Percentiles rank a stretch among this genome's conserved stretches.
Conservation (phyloP, 2,888 invertebrate species). For the Lapara coniferarum region DNA sequence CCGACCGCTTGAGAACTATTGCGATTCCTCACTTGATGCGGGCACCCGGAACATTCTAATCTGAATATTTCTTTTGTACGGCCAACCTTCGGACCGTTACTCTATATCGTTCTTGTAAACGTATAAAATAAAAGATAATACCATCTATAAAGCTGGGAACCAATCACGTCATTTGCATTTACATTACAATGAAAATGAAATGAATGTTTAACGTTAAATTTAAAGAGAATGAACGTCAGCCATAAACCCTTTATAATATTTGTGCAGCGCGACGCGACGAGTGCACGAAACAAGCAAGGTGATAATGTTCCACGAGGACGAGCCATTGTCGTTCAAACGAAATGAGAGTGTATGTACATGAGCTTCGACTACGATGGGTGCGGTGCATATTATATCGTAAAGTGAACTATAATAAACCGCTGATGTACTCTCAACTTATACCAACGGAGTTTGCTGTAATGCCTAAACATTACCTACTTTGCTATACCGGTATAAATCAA, state of each 20-base stretch:
- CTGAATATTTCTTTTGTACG: constrained; percentile 34
- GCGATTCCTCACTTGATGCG: constrained; percentile 50
- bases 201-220: constrained; percentile 18
- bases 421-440: neutral
- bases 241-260: constrained; percentile 19
- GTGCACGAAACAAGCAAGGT: constrained; percentile 28
- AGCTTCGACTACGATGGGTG: constrained; percentile 26
- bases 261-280: constrained; percentile 18
- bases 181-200: constrained; percentile 28
- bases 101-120: neutral
- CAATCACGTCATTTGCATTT: constrained; percentile 31
- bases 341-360: constrained; percentile 38
- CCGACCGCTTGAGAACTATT: constrained; percentile 52
- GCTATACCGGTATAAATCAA: neutral
- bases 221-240: constrained; percentile 6
- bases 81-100: constrained; percentile 27
- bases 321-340: constrained; percentile 45
- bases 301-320: constrained; percentile 38
- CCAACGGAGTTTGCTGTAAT: neutral
- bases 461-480: neutral
- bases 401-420: constrained; percentile 25
- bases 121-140: constrained; percentile 2
- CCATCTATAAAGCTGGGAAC: neutral
- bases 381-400: constrained; percentile 39
- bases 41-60: constrained; percentile 45